Percentiles rank a stretch among this genome's conserved stretches.
phyloP scores from a whole-genome alignment of 2,888 invertebrate genomes.

The Escarpia spicata region DNA sequence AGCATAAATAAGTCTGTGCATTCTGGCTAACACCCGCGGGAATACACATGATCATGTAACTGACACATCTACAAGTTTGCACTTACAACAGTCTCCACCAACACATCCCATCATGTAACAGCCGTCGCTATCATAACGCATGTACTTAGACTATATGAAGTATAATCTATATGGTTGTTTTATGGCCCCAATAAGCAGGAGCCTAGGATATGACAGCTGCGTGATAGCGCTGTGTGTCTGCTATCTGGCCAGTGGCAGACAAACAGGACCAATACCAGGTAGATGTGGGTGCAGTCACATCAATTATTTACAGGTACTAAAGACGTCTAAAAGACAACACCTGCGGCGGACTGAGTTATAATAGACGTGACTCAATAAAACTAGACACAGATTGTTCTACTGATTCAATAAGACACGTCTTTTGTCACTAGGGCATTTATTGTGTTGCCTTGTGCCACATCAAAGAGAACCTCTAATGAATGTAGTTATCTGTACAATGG shows the following conservation, averaged over 20 bases:
- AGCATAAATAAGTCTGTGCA: neutral
- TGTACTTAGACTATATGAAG: neutral
- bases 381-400: neutral
- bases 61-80: neutral
- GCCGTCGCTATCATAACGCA: neutral
- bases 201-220: neutral
- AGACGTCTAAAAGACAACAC: neutral
- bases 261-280: neutral
- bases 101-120: neutral
- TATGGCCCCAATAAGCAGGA: neutral
- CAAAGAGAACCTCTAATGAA: neutral
- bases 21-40: neutral
- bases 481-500: neutral
- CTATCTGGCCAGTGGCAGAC: neutral
- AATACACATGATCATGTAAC: neutral
- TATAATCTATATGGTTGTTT: neutral
- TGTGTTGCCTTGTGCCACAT: neutral
- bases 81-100: neutral
- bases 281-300: neutral
- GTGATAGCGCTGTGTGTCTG: neutral
- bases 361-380: neutral
- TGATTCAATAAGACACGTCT: neutral
- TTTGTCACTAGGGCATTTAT: neutral
- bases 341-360: neutral
- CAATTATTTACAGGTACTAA: neutral